A percentile compares a stretch with the other conserved stretches of the same genome.
These are phyloP conservation scores for Lottia scabra DNA, from an alignment of 2,888 invertebrate genomes.

Conservation along the genomic window DNA sequence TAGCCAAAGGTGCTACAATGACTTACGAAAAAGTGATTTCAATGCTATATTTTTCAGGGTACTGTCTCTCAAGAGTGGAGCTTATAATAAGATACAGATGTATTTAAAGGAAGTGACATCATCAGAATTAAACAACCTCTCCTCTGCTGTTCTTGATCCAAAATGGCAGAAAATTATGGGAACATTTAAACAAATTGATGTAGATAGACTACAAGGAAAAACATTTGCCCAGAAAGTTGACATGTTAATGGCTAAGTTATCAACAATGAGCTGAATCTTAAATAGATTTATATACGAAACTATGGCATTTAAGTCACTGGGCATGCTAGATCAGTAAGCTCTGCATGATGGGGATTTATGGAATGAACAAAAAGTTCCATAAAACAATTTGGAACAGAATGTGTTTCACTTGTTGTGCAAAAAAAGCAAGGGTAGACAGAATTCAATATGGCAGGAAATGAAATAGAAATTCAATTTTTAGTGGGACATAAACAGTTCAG, in stretches of 20 bases:
- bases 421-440: too few relatives aligned
- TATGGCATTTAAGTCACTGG: too few relatives aligned
- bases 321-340: too few relatives aligned
- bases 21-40: not conserved
- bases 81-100: slow-evolving; percentile 87
- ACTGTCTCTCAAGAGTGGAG: slow-evolving; percentile 91
- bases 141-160: slow-evolving; percentile 81
- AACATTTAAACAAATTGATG: slow-evolving; percentile 81
- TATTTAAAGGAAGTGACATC: slow-evolving; percentile 91
- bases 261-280: not conserved
- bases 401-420: too few relatives aligned
- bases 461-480: too few relatives aligned
- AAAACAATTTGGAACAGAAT: too few relatives aligned
- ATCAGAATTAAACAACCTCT: slow-evolving; percentile 73
- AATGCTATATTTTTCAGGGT: slow-evolving; percentile 71
- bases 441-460: too few relatives aligned
- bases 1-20: too few relatives aligned
- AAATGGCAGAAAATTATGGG: slow-evolving; percentile 76
- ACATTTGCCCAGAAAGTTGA: slow-evolving; percentile 98
- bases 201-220: slow-evolving; percentile 95
- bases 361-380: too few relatives aligned
- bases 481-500: too few relatives aligned
- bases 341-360: too few relatives aligned
- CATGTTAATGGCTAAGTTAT: slow-evolving; percentile 83
- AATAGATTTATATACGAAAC: too few relatives aligned